Conservation (phyloP, 2,888 invertebrate genomes). For the Altica lythri region DNA sequence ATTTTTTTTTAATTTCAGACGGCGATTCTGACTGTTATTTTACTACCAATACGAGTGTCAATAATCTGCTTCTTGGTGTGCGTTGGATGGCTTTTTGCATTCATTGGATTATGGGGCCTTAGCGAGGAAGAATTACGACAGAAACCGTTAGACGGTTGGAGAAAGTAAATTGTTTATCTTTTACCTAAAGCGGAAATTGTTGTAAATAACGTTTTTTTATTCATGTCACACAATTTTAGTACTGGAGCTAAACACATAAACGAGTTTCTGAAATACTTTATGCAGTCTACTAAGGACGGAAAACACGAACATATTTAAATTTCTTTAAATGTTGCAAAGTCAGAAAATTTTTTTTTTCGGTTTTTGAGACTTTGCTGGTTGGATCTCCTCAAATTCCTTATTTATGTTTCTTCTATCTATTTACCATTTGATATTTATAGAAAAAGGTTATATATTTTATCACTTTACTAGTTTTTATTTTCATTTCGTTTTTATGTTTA, state of each 20-base stretch:
- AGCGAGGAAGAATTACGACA: conserved; percentile 77
- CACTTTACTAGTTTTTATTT: too few species aligned
- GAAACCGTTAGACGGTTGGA: conserved; percentile 86
- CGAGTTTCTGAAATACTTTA: too few species aligned
- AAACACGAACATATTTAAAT: too few species aligned
- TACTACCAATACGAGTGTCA: conserved; percentile 81
- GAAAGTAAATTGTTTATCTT: conserved; percentile 68
- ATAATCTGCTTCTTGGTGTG: conserved; percentile 77
- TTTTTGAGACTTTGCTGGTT: too few species aligned
- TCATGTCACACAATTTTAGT: not conserved
- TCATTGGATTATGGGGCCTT: conserved; percentile 79
- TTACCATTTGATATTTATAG: too few species aligned
- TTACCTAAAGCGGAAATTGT: conserved; percentile 3
- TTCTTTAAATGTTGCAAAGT: too few species aligned
- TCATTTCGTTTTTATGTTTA: too few species aligned
- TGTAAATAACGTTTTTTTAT: conserved; percentile 2
- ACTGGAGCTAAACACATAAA: not conserved
- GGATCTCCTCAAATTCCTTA: too few species aligned
- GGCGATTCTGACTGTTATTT: conserved; percentile 79
- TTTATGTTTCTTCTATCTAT: too few species aligned
- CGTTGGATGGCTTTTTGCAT: conserved; percentile 83
- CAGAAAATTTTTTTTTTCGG: too few species aligned
- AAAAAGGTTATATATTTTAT: too few species aligned
- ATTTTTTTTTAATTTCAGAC: conserved; percentile 68
- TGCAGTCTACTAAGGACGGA: too few species aligned